These are phyloP conservation scores for Plodia interpunctella DNA, from an alignment of 1,140 invertebrate genomes.

Conservation along the genomic window DNA sequence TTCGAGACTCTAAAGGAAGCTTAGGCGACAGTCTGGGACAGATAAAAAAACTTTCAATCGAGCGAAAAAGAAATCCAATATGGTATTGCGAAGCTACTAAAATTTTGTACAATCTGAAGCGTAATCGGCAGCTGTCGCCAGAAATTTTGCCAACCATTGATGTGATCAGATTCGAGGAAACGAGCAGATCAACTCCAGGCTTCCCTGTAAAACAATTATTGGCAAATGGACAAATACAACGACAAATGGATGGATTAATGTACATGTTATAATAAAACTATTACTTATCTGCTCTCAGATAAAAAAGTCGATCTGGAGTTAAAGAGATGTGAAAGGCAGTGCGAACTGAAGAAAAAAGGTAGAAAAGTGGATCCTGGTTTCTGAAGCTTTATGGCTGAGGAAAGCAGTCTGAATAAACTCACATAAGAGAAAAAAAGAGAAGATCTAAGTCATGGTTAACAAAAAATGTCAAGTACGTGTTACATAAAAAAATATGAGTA, in stretches of 20 bases:
- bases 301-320: too few relatives aligned
- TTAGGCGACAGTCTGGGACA: conserved; percentile 63
- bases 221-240: too few relatives aligned
- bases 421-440: too few relatives aligned
- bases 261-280: too few relatives aligned
- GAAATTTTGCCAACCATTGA: conserved; percentile 52
- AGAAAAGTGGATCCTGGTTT: too few relatives aligned
- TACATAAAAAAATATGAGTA: neutral
- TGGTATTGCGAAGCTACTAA: conserved; percentile 62
- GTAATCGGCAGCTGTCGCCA: conserved; percentile 62
- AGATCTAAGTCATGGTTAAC: too few relatives aligned
- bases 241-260: neutral
- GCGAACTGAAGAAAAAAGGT: too few relatives aligned
- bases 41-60: conserved; percentile 65
- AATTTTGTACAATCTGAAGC: conserved; percentile 68
- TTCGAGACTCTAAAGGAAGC: conserved; percentile 58
- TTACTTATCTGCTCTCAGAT: too few relatives aligned
- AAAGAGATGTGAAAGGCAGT: too few relatives aligned
- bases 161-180: conserved; percentile 45
- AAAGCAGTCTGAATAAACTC: too few relatives aligned
- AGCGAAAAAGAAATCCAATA: conserved; percentile 71
- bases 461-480: too few relatives aligned
- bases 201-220: conserved; percentile 24
- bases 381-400: too few relatives aligned
- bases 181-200: conserved; percentile 36